Base-by-base conservation (phyloP, 2,113 vertebrate species). In the Aphelocoma coerulescens region DNA sequence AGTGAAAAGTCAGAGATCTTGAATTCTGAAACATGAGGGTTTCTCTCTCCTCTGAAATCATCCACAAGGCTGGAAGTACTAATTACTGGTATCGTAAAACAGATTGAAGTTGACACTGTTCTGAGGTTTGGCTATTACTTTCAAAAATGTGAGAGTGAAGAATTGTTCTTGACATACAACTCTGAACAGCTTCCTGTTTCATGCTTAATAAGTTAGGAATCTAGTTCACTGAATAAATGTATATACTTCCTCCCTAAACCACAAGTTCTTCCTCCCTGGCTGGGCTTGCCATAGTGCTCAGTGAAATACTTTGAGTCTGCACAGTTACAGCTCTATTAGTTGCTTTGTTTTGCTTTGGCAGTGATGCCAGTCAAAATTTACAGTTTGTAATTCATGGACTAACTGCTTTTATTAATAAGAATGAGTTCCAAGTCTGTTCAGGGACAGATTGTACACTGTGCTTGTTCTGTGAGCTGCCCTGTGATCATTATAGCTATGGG, bases 381-480 rank as follows among this genome's bases (percentile, higher is more conserved):
- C 89, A 86, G 85, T 94, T 95, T 94, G 75, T 91, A 90, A 86
- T 96, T 97, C 89, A 75, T 88, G 51, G 35, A 61, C 59, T 93
- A 95, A 85, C 88, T 93, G 82, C 68, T 93, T 93, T 93, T 95
- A 96, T 94, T 97, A 96, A 95, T 93, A 83, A 93, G 73, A 73
- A 86, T 55, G 61, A 69, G 72, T 91, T 93, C 73, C 30, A 68
- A 91, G 75, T 83, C 87, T 87, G 54, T 77, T 92, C 46, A 3
- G 81, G 89, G 74, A 93, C 89, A 94, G 68, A 91, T 83, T 93
- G 85, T 90, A 20, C 46, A 52, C 52, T 7, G 4, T 65, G 27
- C 65, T 84, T 88, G 89, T 71, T 95, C 59, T 95, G 75, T 78
- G 89, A 76, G 78, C 93, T 91, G 73, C 72, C 89, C 68, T 89